Base-by-base conservation (phyloP, 2,888 invertebrate genomes). In the Chrysolina americana region DNA sequence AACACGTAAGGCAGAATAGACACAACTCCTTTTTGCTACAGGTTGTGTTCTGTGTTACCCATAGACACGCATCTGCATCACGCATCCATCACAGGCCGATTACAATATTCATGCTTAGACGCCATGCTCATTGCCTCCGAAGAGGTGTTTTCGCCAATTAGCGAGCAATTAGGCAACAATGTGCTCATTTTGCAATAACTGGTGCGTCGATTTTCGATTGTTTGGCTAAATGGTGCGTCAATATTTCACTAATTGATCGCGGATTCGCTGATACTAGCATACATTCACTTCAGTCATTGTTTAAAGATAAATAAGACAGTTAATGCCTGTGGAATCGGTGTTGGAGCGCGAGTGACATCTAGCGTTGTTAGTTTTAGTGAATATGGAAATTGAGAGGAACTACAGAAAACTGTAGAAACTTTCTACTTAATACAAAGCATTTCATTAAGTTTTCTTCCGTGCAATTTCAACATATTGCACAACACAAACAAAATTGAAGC, bases 1-100 rank as follows among this genome's bases (percentile, higher is more conserved):
- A 79, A 75, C 81, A 82, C 82, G 81, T 82, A 81, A 76, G 82
- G 79, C 80, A 78, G 80, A 81, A 82, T 79, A 83, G 81, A 76
- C 77, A 82, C 80, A 81, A 80, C 80, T 81, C 77, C 83, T 83
- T 21, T n/a, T 72, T 68, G 68, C 50, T 73, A 73, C 68, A 68
- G 64, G 50, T 83, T 80, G 79, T 79, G 80, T 80, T 81, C 81
- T 80, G 79, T 79, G 81, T 81, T 23, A 10, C 56, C 62, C 17
- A 64, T 23, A 44, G 48, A 73, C 81, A 81, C 80, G 80, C 83
- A 82, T 80, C 79, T 79, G 62, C 76, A 81, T 56, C 81, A 82
- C 81, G 81, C 81, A n/a, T n/a, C n/a, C n/a, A n/a, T n/a, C n/a
- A 83, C 81, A 79, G 81, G 81, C 80, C 53, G 53, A 80, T 81